Conservation (phyloP, 2,797 vertebrate species). For the Darevskia nairensis region DNA sequence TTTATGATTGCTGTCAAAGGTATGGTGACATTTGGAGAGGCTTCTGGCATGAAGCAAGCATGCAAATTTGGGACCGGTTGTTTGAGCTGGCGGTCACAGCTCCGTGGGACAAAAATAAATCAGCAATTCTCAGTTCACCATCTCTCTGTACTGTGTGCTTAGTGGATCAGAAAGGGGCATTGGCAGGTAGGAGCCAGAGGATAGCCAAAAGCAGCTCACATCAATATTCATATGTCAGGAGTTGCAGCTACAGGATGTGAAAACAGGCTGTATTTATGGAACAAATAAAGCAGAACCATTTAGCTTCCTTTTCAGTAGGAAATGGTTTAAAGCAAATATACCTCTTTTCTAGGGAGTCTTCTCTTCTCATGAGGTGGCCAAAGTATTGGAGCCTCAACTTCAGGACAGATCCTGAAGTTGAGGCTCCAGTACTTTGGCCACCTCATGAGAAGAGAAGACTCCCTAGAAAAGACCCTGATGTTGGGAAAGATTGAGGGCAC, state of each 20-base stretch:
- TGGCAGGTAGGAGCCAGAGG: constrained; percentile 21
- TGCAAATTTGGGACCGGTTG: constrained; percentile 19
- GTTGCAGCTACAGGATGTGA: constrained; percentile 30
- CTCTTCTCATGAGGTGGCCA: no score
- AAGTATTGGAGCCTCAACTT: no score
- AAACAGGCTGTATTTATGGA: constrained; percentile 14
- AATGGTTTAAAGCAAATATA: constrained; percentile 44
- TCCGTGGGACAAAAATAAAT: neutral
- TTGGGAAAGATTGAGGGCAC: no score
- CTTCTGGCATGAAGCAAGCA: constrained; percentile 5
- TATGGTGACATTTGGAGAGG: constrained; percentile 33
- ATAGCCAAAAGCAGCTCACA: constrained; percentile 26
- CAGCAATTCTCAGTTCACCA: constrained; percentile 14
- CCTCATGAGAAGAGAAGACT: no score
- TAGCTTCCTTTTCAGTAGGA: neutral
- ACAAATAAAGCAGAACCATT: neutral
- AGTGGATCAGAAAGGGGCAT: constrained; percentile 36
- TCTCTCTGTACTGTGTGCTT: constrained; percentile 16
- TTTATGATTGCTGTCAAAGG: constrained; percentile 45
- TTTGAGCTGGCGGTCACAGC: neutral
- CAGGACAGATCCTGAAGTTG: no score
- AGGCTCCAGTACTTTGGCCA: no score
- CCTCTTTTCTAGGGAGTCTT: no score
- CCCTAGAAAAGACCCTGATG: no score
- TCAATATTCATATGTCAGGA: constrained; percentile 12